Conservation (phyloP, 2,113 vertebrate species). For the Acrocephalus kingi region DNA sequence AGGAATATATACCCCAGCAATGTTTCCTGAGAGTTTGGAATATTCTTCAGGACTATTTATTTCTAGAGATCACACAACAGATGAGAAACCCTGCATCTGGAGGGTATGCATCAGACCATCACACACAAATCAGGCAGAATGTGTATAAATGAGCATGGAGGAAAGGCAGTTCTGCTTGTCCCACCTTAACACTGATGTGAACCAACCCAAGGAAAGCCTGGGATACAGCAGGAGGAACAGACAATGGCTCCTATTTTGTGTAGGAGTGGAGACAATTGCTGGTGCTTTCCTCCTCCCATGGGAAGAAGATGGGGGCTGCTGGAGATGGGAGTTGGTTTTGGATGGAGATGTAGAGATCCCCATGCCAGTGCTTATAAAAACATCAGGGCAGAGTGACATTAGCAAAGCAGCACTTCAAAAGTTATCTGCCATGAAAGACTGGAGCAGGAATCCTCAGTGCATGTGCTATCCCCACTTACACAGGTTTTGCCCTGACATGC, state of each 20-base stretch:
- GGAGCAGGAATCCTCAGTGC: not conserved
- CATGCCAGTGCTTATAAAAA: not conserved
- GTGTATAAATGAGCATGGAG: not conserved
- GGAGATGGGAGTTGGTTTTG: not conserved
- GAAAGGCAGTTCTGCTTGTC: not conserved
- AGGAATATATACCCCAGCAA: not conserved
- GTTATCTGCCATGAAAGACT: not conserved
- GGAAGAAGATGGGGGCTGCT: rapidly evolving
- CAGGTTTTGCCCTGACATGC: rapidly evolving
- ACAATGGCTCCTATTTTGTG: not conserved
- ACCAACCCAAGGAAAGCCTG: not conserved
- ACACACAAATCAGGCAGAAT: not conserved
- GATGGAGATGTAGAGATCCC: not conserved
- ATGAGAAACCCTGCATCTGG: not conserved
- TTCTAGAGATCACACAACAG: not conserved
- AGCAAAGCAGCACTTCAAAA: not conserved
- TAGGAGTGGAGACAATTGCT: not conserved
- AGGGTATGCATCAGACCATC: not conserved
- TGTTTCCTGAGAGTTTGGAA: not conserved
- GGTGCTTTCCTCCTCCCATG: not conserved
- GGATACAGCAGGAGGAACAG: not conserved
- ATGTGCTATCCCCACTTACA: rapidly evolving
- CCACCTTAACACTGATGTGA: not conserved
- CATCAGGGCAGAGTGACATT: not conserved
- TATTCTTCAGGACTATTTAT: not conserved